A percentile compares a stretch with the other conserved stretches of the same genome.
Evolutionary conservation across 2,797 vertebrate species (phyloP).

Genomic region (Chloroceryle amazona): DNA sequence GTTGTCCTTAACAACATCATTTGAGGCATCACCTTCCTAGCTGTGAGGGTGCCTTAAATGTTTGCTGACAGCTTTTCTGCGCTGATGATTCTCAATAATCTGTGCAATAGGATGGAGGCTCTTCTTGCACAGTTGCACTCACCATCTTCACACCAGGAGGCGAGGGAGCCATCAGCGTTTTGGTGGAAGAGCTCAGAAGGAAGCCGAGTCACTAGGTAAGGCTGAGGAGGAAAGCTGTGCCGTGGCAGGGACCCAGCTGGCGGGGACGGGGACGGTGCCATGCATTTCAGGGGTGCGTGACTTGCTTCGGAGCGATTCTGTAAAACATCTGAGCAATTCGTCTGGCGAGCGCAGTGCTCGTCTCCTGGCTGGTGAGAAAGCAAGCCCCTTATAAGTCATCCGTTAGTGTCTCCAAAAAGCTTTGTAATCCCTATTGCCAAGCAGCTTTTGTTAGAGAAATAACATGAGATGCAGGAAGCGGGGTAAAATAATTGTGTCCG

Average conservation of each 20-base stretch:
- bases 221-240: not conserved
- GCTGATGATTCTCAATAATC: not conserved
- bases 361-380: conserved; percentile 9
- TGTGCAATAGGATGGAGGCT: not conserved
- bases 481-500: conserved; percentile 16
- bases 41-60: not conserved
- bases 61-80: conserved; percentile 6
- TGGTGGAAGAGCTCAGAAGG: not conserved
- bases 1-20: conserved; percentile 34
- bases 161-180: not conserved
- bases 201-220: not conserved
- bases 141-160: not conserved
- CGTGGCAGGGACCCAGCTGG: not conserved
- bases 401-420: conserved; percentile 8
- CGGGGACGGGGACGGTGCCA: not conserved
- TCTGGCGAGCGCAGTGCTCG: not conserved
- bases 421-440: conserved; percentile 37
- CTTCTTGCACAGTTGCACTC: not conserved
- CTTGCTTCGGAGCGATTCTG: rapidly evolving
- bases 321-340: not conserved
- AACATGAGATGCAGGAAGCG: conserved; percentile 8
- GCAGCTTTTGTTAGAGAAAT: conserved; percentile 27
- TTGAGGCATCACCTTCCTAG: conserved; percentile 20
- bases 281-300: not conserved
- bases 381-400: not conserved